phyloP scores from a whole-genome alignment of 2,888 invertebrate genomes.

The Hybos culiciformis region DNA sequence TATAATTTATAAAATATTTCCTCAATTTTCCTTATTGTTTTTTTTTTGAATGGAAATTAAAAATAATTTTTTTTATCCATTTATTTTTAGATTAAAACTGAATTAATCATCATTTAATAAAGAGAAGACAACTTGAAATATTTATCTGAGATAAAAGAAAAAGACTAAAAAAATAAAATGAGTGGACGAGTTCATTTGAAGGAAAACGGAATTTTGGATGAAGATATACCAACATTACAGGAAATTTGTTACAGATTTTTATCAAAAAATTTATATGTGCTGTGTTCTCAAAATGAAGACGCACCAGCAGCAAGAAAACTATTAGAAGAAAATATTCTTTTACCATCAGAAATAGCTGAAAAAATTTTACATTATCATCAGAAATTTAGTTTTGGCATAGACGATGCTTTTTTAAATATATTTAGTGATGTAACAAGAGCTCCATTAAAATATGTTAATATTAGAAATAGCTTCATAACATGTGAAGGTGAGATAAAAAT shows the following conservation, averaged over 20 bases:
- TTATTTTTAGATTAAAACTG: too few relatives aligned
- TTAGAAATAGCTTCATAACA: conserved; percentile 57
- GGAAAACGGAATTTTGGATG: conserved; percentile 32
- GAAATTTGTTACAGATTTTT: conserved; percentile 34
- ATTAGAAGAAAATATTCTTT: conserved; percentile 43
- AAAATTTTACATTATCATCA: conserved; percentile 36
- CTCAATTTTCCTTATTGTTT: too few relatives aligned
- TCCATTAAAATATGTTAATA: conserved; percentile 50
- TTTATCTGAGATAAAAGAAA: not conserved
- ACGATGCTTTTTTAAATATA: conserved; percentile 55
- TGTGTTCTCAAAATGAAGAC: too few relatives aligned
- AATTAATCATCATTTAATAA: too few relatives aligned
- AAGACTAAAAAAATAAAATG: conserved; percentile 18
- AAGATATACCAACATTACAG: conserved; percentile 32
- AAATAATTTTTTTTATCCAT: too few relatives aligned
- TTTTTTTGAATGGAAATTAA: too few relatives aligned
- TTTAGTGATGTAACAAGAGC: conserved; percentile 55
- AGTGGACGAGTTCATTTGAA: conserved; percentile 36
- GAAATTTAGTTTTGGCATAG: conserved; percentile 38
- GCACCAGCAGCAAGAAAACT: conserved; percentile 25
- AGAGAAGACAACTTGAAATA: too few relatives aligned
- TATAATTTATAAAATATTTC: too few relatives aligned
- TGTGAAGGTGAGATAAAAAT: conserved; percentile 44
- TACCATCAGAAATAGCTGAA: conserved; percentile 60
- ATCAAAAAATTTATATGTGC: conserved; percentile 30